phyloP scores from a whole-genome alignment of 2,113 vertebrate genomes.

The Xenopus tropicalis region DNA sequence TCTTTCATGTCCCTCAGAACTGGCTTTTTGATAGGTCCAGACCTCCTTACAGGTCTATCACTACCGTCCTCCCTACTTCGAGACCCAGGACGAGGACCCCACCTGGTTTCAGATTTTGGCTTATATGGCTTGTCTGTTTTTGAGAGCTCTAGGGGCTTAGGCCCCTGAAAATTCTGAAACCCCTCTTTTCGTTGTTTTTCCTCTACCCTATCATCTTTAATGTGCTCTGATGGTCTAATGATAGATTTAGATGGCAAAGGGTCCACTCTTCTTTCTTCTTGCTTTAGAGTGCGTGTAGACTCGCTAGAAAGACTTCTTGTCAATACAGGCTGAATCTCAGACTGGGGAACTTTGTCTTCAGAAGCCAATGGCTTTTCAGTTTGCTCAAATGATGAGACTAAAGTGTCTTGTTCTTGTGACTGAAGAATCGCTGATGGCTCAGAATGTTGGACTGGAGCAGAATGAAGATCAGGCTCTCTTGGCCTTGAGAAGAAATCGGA shows the following conservation, averaged over 20 bases:
- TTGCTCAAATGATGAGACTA: conserved; percentile 70
- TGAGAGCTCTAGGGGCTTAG: conserved; percentile 67
- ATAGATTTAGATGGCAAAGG: conserved; percentile 62
- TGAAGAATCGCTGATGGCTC: conserved; percentile 73
- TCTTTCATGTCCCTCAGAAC: conserved; percentile 97
- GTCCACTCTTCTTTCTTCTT: conserved; percentile 83
- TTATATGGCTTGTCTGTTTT: conserved; percentile 88
- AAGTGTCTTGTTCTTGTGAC: conserved; percentile 58
- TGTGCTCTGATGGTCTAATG: conserved; percentile 56
- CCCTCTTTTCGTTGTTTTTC: conserved; percentile 82
- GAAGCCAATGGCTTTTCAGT: conserved; percentile 55
- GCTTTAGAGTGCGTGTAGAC: conserved; percentile 79
- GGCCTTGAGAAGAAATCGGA: conserved; percentile 80
- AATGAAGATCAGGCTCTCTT: conserved; percentile 66
- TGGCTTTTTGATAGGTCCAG: conserved; percentile 96
- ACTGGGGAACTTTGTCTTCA: conserved; percentile 68
- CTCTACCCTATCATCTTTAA: conserved; percentile 74
- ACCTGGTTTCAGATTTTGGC: conserved; percentile 87
- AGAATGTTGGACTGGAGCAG: conserved; percentile 70
- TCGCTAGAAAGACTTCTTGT: conserved; percentile 87
- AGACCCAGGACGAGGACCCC: conserved; percentile 82
- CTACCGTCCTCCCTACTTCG: conserved; percentile 81
- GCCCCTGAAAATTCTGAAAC: conserved; percentile 54
- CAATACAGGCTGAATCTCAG: conserved; percentile 72
- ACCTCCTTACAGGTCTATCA: conserved; percentile 86